Evolutionary conservation across 2,888 invertebrate genomes (phyloP), one percentile per base, ranked within the genome.

Genomic region (Drosophila pseudotalamancana): DNA sequence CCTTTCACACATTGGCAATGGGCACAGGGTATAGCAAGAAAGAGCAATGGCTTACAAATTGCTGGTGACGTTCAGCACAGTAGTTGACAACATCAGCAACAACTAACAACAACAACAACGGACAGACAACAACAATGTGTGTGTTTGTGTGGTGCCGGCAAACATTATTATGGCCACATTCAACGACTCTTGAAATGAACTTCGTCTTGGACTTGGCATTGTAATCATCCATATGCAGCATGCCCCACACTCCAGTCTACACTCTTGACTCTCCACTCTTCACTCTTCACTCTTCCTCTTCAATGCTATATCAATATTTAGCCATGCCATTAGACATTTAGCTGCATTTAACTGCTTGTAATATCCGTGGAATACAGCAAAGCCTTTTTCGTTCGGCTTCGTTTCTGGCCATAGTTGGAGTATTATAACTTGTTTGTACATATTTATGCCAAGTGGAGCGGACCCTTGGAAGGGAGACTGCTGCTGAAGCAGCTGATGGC

Each of bases 251-350:
- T 19, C 6, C 21, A 5, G 34, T n/a, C 39, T 11, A 6, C 27
- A 4, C 6, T 9, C 29, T 18, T 34, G 16, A 4, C 27, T 11
- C 12, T 12, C n/a, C 29, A 5, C 40, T n/a, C 39, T 11, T 6
- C 27, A 4, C 6, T 9, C 29, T 18, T 34, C 21, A 4, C 27
- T 11, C 12, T 12, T 16, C 6, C 37, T 16, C 5, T 14, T 8
- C 56, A 53, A 55, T 54, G 39, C 60, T 67, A 67, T 49, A 64
- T 63, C 65, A 81, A 81, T 81, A 81, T 84, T 84, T 77, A 59
- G 42, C 40, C 35, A 57, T 63, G 51, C 64, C 76, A 59, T 60
- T 63, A 72, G 68, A 18, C 16, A 37, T n/a, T n/a, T 37, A 6
- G 51, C 39, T 37, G 59, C 49, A 46, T 34, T 51, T 62, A 68